These are phyloP conservation scores for Silurus glanis DNA, from an alignment of 2,113 vertebrate genomes.

Conservation along the genomic window DNA sequence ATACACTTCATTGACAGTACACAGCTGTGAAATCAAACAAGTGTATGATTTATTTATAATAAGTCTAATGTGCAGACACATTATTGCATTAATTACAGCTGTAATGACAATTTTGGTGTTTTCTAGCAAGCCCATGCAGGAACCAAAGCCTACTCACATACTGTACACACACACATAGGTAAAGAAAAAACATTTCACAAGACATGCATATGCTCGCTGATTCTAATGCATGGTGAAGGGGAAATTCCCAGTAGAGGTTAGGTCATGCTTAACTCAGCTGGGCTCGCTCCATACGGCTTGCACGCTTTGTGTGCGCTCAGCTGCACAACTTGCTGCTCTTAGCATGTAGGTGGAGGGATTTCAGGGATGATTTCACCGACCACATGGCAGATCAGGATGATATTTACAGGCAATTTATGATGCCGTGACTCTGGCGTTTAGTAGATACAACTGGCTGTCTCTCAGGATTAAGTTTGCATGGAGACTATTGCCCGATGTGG, in stretches of 20 bases:
- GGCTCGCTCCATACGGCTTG: not conserved
- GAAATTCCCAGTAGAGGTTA: slow-evolving; percentile 48
- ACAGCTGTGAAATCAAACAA: slow-evolving; percentile 36
- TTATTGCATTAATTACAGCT: slow-evolving; percentile 5
- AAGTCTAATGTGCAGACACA: not conserved
- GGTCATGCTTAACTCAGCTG: slow-evolving; percentile 40
- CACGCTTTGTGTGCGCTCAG: not conserved
- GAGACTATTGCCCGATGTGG: not conserved
- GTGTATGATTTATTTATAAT: slow-evolving; percentile 13
- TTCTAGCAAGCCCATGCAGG: slow-evolving; percentile 16
- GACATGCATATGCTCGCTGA: slow-evolving; percentile 3
- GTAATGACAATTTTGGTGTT: slow-evolving; percentile 1
- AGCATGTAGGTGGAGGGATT: slow-evolving; percentile 35
- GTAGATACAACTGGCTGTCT: slow-evolving; percentile 19
- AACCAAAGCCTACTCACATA: not conserved
- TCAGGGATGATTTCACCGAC: slow-evolving; percentile 42
- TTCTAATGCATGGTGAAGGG: slow-evolving; percentile 43
- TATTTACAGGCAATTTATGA: slow-evolving; percentile 40
- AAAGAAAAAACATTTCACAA: slow-evolving; percentile 20
- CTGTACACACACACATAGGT: not conserved
- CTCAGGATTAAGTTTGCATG: slow-evolving; percentile 7
- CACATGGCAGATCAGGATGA: slow-evolving; percentile 37
- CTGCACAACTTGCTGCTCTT: slow-evolving; percentile 35
- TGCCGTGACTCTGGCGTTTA: slow-evolving; percentile 2
- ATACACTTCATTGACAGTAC: not conserved